Conservation (phyloP, 1,140 invertebrate species). For the Andricus grossulariae region DNA sequence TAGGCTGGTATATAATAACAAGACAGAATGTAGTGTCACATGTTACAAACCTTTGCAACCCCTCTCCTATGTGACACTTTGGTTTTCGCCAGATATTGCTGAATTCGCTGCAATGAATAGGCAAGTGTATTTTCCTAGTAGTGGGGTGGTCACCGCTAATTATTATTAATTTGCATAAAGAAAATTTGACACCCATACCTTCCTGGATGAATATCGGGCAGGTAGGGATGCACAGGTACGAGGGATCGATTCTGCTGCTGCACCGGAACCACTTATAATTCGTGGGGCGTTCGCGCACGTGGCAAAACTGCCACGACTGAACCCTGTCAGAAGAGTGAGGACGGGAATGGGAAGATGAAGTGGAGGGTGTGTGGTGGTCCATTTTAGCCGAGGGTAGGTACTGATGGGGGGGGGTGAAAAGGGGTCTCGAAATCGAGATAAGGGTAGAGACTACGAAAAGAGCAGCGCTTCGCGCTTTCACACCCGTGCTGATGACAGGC, state of each 20-base stretch:
- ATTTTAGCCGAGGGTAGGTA: background rate
- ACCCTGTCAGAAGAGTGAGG: constrained; percentile 12
- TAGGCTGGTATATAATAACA: no score
- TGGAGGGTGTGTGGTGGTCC: constrained; percentile 16
- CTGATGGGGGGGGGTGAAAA: background rate
- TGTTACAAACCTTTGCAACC: no score
- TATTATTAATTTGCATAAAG: no score
- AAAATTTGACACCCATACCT: no score
- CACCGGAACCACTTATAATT: constrained; percentile 59
- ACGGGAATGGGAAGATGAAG: constrained; percentile 1
- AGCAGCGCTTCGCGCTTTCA: constrained; percentile 36
- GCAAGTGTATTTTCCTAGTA: no score
- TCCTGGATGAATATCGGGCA: background rate
- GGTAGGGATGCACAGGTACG: constrained; percentile 41
- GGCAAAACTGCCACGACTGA: constrained; percentile 54
- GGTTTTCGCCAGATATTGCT: no score
- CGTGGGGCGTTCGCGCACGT: constrained; percentile 58
- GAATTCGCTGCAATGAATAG: no score
- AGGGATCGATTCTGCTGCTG: constrained; percentile 57
- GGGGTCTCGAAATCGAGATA: constrained; percentile 38
- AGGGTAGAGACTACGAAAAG: constrained; percentile 38
- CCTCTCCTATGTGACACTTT: no score
- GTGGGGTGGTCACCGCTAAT: no score
- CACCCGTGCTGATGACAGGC: background rate
- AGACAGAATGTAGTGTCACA: no score